Conservation (phyloP, 2,888 invertebrate species). For the Dicyrtomina minuta region DNA sequence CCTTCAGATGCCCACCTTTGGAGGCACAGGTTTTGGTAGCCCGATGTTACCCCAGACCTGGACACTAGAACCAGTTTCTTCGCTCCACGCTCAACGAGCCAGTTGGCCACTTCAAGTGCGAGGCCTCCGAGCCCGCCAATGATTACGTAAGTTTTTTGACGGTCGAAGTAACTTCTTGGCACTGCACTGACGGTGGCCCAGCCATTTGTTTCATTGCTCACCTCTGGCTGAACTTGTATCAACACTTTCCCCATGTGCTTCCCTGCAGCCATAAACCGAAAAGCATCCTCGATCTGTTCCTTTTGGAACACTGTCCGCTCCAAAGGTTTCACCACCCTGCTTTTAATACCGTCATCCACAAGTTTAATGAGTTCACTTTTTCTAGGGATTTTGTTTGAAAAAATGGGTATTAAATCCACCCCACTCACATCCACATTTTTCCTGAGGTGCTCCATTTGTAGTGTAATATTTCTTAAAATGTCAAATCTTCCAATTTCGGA, state of each 20-base stretch:
- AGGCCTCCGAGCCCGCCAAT: too few species aligned
- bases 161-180: slow-evolving; percentile 62
- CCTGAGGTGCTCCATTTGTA: slow-evolving; percentile 84
- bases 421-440: too few species aligned
- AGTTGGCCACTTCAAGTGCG: slow-evolving; percentile 32
- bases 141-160: slow-evolving; percentile 60
- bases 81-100: slow-evolving; percentile 32
- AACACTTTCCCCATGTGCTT: too few species aligned
- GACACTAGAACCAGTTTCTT: too few species aligned
- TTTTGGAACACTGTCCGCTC: slow-evolving; percentile 65
- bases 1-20: too few species aligned
- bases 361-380: slow-evolving; percentile 65
- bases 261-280: slow-evolving; percentile 69
- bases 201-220: slow-evolving; percentile 54
- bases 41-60: too few species aligned
- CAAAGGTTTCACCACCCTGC: slow-evolving; percentile 71
- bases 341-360: slow-evolving; percentile 66
- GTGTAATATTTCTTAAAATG: slow-evolving; percentile 63
- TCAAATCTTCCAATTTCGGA: slow-evolving; percentile 14
- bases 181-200: slow-evolving; percentile 56
- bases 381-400: too few species aligned
- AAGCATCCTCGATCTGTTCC: slow-evolving; percentile 71
- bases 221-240: slow-evolving; percentile 59
- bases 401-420: slow-evolving; percentile 63
- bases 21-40: too few species aligned